Conservation (phyloP, 2,113 vertebrate genomes). For the Gopherus flavomarginatus region DNA sequence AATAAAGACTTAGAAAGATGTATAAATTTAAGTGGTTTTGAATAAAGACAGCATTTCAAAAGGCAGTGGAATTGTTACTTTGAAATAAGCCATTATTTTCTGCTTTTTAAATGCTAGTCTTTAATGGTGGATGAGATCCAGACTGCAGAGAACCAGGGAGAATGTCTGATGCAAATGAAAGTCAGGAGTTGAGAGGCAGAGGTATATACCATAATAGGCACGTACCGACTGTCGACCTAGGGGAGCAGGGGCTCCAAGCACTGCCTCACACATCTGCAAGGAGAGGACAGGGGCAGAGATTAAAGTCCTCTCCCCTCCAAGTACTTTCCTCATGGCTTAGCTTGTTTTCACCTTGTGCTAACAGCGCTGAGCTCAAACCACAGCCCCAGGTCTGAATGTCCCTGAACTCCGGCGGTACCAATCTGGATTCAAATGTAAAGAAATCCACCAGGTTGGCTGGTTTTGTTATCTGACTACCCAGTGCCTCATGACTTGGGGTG, state of each 20-base stretch:
- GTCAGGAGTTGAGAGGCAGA: conserved; percentile 73
- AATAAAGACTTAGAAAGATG: conserved; percentile 70
- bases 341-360: neutral
- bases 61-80: conserved; percentile 68
- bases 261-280: conserved; percentile 5
- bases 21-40: conserved; percentile 73
- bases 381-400: accelerated
- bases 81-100: conserved; percentile 77
- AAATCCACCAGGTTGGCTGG: neutral
- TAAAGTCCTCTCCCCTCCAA: accelerated
- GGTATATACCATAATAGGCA: conserved; percentile 65
- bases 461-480: neutral
- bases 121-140: conserved; percentile 64
- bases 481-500: neutral
- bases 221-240: neutral
- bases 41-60: conserved; percentile 72
- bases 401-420: accelerated
- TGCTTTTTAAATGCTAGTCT: conserved; percentile 62
- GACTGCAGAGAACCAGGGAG: conserved; percentile 50
- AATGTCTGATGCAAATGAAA: conserved; percentile 71
- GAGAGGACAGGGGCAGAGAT: neutral
- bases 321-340: neutral
- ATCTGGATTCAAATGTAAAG: accelerated
- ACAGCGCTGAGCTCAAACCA: neutral
- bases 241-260: neutral